Percentiles rank a stretch among this genome's conserved stretches.
phyloP scores from a whole-genome alignment of 1,140 invertebrate genomes.

The Pomacea maculata region DNA sequence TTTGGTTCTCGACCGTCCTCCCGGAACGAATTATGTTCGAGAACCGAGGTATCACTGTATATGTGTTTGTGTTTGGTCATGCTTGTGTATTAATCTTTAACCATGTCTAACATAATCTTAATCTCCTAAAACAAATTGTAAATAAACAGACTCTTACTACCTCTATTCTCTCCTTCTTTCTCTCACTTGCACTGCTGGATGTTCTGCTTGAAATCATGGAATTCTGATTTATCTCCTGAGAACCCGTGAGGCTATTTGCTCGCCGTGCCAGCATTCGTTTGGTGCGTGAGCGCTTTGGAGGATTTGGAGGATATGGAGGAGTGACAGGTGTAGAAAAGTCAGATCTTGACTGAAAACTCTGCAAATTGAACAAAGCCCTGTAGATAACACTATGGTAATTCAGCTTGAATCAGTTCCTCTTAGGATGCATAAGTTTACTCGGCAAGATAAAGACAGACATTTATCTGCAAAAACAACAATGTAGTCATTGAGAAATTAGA shows the following conservation, averaged over 20 bases:
- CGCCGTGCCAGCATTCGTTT: slow-evolving; percentile 26
- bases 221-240: slow-evolving; percentile 6
- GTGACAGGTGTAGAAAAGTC: slow-evolving; percentile 38
- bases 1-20: too few relatives aligned
- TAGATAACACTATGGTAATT: background rate
- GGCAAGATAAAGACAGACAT: too few relatives aligned
- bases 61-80: too few relatives aligned
- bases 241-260: slow-evolving; percentile 33
- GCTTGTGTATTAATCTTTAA: too few relatives aligned
- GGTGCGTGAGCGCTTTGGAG: slow-evolving; percentile 40
- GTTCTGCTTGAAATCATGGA: slow-evolving; percentile 6
- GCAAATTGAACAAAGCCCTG: background rate
- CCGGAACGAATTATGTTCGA: too few relatives aligned
- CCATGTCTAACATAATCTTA: too few relatives aligned
- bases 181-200: slow-evolving; percentile 30
- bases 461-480: too few relatives aligned
- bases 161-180: slow-evolving; percentile 49
- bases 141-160: slow-evolving; percentile 18
- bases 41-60: too few relatives aligned
- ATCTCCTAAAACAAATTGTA: too few relatives aligned
- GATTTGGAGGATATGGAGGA: slow-evolving; percentile 38
- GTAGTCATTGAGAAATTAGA: too few relatives aligned
- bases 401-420: background rate
- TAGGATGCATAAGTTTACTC: background rate
- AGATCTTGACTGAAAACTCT: slow-evolving; percentile 31